Conservation (phyloP, 2,888 invertebrate genomes). For the Platycnemis pennipes region DNA sequence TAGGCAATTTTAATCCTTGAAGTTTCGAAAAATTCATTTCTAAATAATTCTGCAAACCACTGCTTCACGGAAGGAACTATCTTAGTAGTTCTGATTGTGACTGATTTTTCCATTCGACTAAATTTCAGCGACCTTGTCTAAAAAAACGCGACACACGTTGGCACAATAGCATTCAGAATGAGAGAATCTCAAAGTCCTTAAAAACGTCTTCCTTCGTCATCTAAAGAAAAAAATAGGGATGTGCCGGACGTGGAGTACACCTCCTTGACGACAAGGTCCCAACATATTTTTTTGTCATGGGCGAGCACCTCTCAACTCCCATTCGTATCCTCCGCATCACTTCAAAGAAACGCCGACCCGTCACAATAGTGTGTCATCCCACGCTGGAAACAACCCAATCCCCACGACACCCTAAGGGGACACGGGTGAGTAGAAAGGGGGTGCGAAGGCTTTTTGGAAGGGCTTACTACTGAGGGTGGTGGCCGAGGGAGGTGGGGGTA, state of each 20-base stretch:
- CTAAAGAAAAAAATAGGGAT: background rate
- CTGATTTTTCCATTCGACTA: too few relatives aligned
- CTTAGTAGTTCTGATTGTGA: too few relatives aligned
- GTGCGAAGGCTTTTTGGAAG: background rate
- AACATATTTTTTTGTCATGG: background rate
- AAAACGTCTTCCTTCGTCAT: background rate
- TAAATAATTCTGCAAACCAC: too few relatives aligned
- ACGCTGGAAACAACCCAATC: slow-evolving; percentile 15
- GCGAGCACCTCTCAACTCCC: background rate
- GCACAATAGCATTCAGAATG: background rate
- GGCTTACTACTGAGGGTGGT: background rate
- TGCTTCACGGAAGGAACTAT: too few relatives aligned
- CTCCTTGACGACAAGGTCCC: background rate
- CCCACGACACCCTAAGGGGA: background rate
- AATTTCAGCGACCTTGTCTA: background rate
- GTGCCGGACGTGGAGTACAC: background rate
- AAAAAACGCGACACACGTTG: background rate
- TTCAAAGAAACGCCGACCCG: slow-evolving; percentile 22
- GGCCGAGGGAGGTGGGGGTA: background rate
- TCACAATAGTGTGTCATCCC: slow-evolving; percentile 39
- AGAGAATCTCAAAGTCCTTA: background rate
- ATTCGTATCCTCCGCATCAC: background rate
- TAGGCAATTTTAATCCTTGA: too few relatives aligned
- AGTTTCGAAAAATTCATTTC: too few relatives aligned
- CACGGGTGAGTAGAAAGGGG: background rate